A percentile compares a stretch with the other conserved stretches of the same genome.
Evolutionary conservation across 64 coral and sea anemone species (phyloP).

Genomic region (Pocillopora damicornis): DNA sequence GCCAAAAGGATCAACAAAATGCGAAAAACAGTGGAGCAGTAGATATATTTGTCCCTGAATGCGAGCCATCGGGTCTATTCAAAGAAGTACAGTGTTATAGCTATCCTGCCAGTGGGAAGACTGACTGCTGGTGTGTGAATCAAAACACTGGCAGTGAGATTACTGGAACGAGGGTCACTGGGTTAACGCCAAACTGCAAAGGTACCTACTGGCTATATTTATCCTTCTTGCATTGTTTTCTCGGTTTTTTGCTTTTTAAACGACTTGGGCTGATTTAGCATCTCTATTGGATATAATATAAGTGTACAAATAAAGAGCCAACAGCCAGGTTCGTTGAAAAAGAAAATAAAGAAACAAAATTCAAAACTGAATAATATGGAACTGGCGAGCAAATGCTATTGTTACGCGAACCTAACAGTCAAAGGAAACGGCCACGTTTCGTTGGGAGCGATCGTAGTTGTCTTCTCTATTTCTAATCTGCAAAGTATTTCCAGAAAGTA

Average conservation of each 20-base stretch:
- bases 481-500: too few relatives aligned
- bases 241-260: neutral
- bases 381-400: too few relatives aligned
- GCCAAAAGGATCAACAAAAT: slow-evolving; percentile 44
- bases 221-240: neutral
- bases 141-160: slow-evolving; percentile 59
- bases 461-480: too few relatives aligned
- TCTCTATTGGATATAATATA: too few relatives aligned
- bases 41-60: slow-evolving; percentile 75
- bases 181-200: slow-evolving; percentile 48
- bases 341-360: too few relatives aligned
- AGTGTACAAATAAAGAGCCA: too few relatives aligned
- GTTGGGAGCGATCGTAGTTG: too few relatives aligned
- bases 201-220: slow-evolving; percentile 26
- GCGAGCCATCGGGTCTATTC: slow-evolving; percentile 57
- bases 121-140: slow-evolving; percentile 84
- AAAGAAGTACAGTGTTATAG: slow-evolving; percentile 79
- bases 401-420: too few relatives aligned
- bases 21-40: slow-evolving; percentile 16
- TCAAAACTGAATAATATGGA: too few relatives aligned
- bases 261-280: neutral
- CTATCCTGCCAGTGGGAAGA: slow-evolving; percentile 54
- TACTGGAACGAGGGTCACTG: slow-evolving; percentile 48
- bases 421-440: too few relatives aligned
- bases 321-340: too few relatives aligned